Evolutionary conservation across 2,888 invertebrate genomes (phyloP).

Genomic region (Dryobota labecula): DNA sequence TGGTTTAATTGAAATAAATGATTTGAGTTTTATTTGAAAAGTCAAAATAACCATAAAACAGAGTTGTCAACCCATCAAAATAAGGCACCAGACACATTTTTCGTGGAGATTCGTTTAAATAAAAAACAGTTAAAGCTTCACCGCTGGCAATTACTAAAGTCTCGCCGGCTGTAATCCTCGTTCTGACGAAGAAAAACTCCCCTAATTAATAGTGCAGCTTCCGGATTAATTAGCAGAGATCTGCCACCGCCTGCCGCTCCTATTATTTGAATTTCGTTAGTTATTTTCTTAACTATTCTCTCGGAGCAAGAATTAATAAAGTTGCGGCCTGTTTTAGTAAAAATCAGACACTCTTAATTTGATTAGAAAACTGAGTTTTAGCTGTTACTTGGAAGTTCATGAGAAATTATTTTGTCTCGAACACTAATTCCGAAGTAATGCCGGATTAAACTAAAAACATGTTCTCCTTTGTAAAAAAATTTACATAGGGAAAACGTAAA

Average conservation of each 20-base stretch:
- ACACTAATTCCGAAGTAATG: neutral
- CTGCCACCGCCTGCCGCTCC: conserved; percentile 67
- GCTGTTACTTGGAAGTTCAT: neutral
- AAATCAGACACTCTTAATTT: conserved; percentile 8
- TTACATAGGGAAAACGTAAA: neutral
- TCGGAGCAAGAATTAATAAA: conserved; percentile 31
- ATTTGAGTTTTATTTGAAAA: too few relatives aligned
- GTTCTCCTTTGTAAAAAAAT: neutral
- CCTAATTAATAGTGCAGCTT: conserved; percentile 87
- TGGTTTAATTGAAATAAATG: too few relatives aligned
- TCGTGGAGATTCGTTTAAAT: conserved; percentile 58
- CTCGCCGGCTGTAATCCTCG: conserved; percentile 78
- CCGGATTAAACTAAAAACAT: neutral
- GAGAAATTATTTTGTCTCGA: neutral
- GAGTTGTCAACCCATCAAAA: conserved; percentile 24
- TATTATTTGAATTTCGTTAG: conserved; percentile 77
- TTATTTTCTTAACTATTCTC: conserved; percentile 58
- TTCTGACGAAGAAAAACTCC: conserved; percentile 83
- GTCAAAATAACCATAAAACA: neutral
- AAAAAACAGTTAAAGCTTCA: conserved; percentile 64
- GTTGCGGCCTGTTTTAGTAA: neutral
- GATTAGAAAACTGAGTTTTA: neutral
- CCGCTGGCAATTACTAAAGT: conserved; percentile 76
- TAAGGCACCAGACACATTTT: conserved; percentile 15
- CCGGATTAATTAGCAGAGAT: conserved; percentile 85